Evolutionary conservation across 2,797 vertebrate species (phyloP).

Genomic region (Gastrophryne carolinensis): DNA sequence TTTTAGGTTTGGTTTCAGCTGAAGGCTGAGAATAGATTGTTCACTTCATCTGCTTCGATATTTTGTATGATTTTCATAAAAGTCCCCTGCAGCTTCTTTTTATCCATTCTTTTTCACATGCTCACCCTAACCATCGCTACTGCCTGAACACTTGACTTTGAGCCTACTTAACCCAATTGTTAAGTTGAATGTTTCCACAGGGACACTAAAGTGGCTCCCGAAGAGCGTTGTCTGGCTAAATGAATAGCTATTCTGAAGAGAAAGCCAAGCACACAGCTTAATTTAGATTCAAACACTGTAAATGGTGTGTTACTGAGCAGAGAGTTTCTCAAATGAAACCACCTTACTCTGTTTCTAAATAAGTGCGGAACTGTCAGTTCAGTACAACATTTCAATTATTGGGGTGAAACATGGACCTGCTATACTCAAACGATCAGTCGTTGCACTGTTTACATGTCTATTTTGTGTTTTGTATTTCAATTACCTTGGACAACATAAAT

Average conservation of each 20-base stretch:
- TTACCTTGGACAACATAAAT: no score
- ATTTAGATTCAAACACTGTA: conserved; percentile 9
- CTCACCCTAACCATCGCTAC: not conserved
- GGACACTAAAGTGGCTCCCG: conserved; percentile 18
- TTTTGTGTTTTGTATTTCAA: no score
- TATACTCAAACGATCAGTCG: no score
- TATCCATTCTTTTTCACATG: not conserved
- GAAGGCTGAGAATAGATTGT: not conserved
- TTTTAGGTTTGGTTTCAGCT: not conserved
- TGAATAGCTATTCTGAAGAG: not conserved
- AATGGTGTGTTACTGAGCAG: not conserved
- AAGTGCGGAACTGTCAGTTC: no score
- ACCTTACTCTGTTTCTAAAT: not conserved
- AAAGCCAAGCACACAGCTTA: not conserved
- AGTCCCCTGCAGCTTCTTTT: conserved; percentile 7
- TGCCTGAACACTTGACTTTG: conserved; percentile 37
- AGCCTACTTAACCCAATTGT: conserved; percentile 16
- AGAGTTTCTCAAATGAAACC: not conserved
- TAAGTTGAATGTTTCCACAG: not conserved
- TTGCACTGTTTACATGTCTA: no score
- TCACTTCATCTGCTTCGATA: not conserved
- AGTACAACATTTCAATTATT: no score
- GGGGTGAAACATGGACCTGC: no score
- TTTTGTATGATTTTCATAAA: not conserved
- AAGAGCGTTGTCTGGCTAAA: conserved; percentile 17